phyloP scores from a whole-genome alignment of 1,140 invertebrate species.

The Mactra quadrangularis region DNA sequence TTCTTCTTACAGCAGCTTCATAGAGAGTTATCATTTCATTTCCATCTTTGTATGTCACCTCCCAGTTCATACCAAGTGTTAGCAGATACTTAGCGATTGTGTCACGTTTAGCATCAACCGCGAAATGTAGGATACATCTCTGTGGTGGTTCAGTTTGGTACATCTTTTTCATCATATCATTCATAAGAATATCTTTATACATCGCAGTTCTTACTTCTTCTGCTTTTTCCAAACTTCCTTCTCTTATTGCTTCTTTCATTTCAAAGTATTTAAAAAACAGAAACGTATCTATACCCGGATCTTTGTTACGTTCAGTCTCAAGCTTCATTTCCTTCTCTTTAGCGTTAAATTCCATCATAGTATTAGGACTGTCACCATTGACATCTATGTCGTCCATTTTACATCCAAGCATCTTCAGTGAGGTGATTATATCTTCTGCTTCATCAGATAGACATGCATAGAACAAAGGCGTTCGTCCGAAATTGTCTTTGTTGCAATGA shows the following conservation, averaged over 20 bases:
- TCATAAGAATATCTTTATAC: constrained; percentile 22
- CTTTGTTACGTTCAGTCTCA: neutral
- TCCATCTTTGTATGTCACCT: constrained; percentile 28
- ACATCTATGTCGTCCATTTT: constrained; percentile 29
- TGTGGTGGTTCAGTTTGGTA: constrained; percentile 33
- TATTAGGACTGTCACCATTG: neutral
- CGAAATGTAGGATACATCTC: constrained; percentile 17
- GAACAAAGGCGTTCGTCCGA: constrained; percentile 39
- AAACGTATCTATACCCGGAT: constrained; percentile 34
- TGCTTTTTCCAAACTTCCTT: neutral
- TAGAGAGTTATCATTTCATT: constrained; percentile 21
- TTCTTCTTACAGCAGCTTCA: constrained; percentile 3
- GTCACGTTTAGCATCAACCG: constrained; percentile 39
- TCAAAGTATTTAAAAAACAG: constrained; percentile 44
- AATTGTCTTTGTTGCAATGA: neutral
- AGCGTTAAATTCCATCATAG: neutral
- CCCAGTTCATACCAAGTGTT: constrained; percentile 26
- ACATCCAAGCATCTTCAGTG: constrained; percentile 17
- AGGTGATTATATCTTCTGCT: neutral
- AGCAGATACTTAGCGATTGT: constrained; percentile 42
- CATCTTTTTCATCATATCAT: constrained; percentile 25
- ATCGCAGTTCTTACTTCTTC: constrained; percentile 25
- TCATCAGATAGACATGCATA: constrained; percentile 36
- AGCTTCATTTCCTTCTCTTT: constrained; percentile 26
- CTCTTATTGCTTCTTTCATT: constrained; percentile 40